Percentiles rank a stretch among this genome's conserved stretches.
Evolutionary conservation across 1,140 invertebrate genomes (phyloP).

Genomic region (Notospermus geniculatus): DNA sequence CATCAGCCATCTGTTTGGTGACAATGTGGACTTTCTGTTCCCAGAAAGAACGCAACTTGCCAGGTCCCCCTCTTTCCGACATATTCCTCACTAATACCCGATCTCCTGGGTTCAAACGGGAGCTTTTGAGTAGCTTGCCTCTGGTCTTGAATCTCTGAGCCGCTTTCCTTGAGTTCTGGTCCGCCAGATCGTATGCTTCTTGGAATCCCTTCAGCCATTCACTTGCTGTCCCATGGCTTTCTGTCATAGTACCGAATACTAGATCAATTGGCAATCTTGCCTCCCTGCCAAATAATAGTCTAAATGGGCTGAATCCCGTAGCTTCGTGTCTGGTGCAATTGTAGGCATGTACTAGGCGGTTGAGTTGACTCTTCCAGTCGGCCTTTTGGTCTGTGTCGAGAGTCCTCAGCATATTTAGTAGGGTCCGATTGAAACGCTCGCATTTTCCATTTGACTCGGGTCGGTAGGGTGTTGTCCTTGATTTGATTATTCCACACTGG

Average conservation of each 20-base stretch:
- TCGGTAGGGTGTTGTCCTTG: constrained; percentile 11
- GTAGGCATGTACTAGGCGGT: constrained; percentile 16
- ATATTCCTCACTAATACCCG: constrained; percentile 27
- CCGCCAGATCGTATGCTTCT: too few species aligned
- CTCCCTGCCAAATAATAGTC: constrained; percentile 22
- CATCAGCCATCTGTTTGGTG: constrained; percentile 6
- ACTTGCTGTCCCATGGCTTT: background rate
- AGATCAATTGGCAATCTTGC: constrained; percentile 21
- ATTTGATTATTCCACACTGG: background rate
- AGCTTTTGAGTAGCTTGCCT: too few species aligned
- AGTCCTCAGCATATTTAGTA: constrained; percentile 24
- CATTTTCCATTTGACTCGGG: background rate
- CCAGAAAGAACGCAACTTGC: constrained; percentile 25
- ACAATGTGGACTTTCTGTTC: constrained; percentile 21
- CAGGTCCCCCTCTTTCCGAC: constrained; percentile 24
- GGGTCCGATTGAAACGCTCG: constrained; percentile 19
- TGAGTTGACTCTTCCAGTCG: constrained; percentile 19
- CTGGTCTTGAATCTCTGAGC: too few species aligned
- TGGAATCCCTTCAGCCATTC: background rate
- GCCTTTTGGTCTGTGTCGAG: constrained; percentile 13
- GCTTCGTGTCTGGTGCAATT: constrained; percentile 18
- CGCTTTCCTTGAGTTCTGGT: too few species aligned
- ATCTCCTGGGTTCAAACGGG: constrained; percentile 12
- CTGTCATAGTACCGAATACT: constrained; percentile 7
- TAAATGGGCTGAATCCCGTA: constrained; percentile 18